Evolutionary conservation across 2,113 vertebrate species (phyloP).

Genomic region (Desmodus rotundus): DNA sequence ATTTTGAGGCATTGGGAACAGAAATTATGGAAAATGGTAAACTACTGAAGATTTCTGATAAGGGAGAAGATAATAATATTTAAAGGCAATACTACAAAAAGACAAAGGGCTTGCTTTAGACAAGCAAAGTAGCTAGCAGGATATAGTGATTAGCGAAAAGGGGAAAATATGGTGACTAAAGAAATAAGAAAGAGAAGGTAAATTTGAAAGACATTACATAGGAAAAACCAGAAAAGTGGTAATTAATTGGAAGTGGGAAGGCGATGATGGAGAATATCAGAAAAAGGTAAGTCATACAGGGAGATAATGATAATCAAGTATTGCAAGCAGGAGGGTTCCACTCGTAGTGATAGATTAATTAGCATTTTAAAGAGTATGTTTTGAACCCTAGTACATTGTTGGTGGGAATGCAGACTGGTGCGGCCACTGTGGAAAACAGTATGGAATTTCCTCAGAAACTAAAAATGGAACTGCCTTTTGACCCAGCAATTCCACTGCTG

Average conservation of each 20-base stretch:
- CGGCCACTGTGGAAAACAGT: too few relatives aligned
- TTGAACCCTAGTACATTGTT: too few relatives aligned
- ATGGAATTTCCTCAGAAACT: too few relatives aligned
- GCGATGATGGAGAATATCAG: background rate
- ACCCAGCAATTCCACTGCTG: too few relatives aligned
- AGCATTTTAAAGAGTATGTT: background rate
- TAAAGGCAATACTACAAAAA: background rate
- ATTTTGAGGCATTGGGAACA: background rate
- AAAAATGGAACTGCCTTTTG: too few relatives aligned
- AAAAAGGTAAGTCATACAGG: background rate
- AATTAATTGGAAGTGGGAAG: background rate
- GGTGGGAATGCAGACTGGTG: too few relatives aligned
- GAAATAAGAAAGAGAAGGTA: background rate
- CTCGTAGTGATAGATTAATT: background rate
- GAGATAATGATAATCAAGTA: background rate
- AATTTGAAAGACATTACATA: background rate
- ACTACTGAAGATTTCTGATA: background rate
- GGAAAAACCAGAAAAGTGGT: background rate
- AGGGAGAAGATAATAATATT: conserved; percentile 1
- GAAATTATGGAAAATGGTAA: background rate
- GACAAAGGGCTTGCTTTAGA: background rate
- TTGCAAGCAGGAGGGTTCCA: background rate
- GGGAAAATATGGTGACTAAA: background rate
- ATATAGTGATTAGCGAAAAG: background rate
- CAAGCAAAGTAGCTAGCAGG: background rate